These are phyloP conservation scores for Chymomyza amoena DNA, from an alignment of 2,888 invertebrate species.

Conservation along the genomic window DNA sequence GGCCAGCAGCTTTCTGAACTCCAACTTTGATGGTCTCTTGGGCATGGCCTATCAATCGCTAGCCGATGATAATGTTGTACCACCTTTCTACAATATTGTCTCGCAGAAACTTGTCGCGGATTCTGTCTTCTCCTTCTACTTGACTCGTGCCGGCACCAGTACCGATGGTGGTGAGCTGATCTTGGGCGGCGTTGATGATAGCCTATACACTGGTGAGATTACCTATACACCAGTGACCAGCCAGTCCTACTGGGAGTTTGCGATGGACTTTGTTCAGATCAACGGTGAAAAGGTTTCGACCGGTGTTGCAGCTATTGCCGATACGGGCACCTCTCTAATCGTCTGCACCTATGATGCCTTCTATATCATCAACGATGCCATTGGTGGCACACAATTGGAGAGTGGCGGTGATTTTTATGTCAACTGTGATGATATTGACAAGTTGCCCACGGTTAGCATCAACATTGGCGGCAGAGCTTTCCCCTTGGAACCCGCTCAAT, in stretches of 20 bases:
- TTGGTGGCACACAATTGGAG: constrained; percentile 14
- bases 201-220: constrained; percentile 84
- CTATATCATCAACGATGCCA: constrained; percentile 25
- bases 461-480: constrained; percentile 86
- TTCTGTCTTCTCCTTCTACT: constrained; percentile 94
- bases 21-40: constrained; percentile 98
- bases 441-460: constrained; percentile 88
- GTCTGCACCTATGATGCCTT: constrained; percentile 81
- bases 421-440: constrained; percentile 86
- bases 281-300: constrained; percentile 81
- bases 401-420: constrained; percentile 87
- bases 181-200: constrained; percentile 94
- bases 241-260: constrained; percentile 97
- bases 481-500: constrained; percentile 87
- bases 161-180: constrained; percentile 89
- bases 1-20: constrained; percentile 93
- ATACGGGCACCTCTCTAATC: constrained; percentile 96
- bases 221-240: constrained; percentile 88
- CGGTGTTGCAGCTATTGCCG: constrained; percentile 86
- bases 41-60: constrained; percentile 93
- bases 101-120: constrained; percentile 84
- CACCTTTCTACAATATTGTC: constrained; percentile 95
- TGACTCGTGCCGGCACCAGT: constrained; percentile 86
- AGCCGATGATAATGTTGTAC: constrained; percentile 91
- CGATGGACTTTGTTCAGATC: constrained; percentile 85